phyloP scores from a whole-genome alignment of 2,888 invertebrate species.

The Cantharis lateralis region DNA sequence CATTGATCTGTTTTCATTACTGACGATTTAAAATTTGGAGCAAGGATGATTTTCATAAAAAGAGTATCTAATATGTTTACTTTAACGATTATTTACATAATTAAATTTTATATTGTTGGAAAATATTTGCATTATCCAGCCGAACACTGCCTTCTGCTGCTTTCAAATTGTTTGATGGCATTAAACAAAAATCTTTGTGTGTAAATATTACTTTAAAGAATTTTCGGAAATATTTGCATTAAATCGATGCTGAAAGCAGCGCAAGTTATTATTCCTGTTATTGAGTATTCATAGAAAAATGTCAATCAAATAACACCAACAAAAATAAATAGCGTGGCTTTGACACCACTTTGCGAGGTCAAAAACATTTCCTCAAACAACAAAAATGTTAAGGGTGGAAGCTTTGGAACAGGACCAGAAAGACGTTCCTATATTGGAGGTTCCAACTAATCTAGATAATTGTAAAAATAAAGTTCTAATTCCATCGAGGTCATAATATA shows the following conservation, averaged over 20 bases:
- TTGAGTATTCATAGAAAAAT: background rate
- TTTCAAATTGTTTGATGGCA: background rate
- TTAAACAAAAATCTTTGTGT: background rate
- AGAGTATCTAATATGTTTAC: background rate
- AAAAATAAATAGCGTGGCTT: background rate
- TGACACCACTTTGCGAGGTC: background rate
- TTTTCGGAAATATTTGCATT: background rate
- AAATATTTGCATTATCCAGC: background rate
- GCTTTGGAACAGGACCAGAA: too few species aligned
- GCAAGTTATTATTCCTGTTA: background rate
- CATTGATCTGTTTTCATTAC: background rate
- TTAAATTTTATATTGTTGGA: background rate
- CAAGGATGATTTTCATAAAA: background rate
- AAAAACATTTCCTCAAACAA: background rate
- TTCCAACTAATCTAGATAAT: too few species aligned
- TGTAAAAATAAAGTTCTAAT: background rate
- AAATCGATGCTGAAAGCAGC: background rate
- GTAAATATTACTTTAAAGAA: background rate
- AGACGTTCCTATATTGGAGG: too few species aligned
- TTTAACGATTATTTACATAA: background rate
- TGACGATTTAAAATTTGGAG: background rate
- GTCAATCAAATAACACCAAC: background rate
- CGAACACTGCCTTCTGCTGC: background rate
- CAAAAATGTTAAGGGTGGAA: background rate
- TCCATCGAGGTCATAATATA: background rate